These are phyloP conservation scores for Gortyna flavago DNA, from an alignment of 2,888 invertebrate genomes.

Conservation along the genomic window DNA sequence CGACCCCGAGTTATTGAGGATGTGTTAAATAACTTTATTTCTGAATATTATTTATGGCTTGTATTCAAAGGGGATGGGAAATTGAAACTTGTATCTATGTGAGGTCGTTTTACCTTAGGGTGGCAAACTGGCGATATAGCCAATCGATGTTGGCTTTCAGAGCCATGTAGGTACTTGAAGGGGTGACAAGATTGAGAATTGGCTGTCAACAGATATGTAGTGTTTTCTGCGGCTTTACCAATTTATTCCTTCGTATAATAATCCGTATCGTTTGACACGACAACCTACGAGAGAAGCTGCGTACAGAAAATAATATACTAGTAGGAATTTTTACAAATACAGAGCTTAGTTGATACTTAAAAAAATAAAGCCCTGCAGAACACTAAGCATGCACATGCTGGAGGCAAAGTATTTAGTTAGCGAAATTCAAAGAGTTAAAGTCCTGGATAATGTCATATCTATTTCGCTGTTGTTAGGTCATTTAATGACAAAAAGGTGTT, in stretches of 20 bases:
- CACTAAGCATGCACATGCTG: neutral
- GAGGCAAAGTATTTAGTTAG: neutral
- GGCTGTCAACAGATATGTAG: slow-evolving; percentile 2
- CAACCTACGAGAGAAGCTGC: neutral
- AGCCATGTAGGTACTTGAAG: neutral
- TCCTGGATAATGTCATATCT: neutral
- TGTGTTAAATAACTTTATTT: slow-evolving; percentile 69
- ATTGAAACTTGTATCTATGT: slow-evolving; percentile 55
- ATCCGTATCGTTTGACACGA: neutral
- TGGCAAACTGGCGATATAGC: neutral
- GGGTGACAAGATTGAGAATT: slow-evolving; percentile 39
- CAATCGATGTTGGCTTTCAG: slow-evolving; percentile 29
- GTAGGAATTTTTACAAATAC: neutral
- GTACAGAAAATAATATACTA: neutral
- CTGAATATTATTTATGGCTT: slow-evolving; percentile 49
- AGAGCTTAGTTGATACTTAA: neutral
- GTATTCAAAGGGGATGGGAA: slow-evolving; percentile 37
- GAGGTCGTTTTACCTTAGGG: slow-evolving; percentile 41
- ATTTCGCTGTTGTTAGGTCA: neutral
- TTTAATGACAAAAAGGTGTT: neutral
- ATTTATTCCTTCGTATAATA: slow-evolving; percentile 20
- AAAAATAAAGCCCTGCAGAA: neutral
- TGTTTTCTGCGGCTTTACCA: slow-evolving; percentile 18
- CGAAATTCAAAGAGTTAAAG: neutral
- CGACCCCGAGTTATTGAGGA: slow-evolving; percentile 62